These are phyloP conservation scores for Eumaeus atala DNA, from an alignment of 1,140 invertebrate species.

Conservation along the genomic window DNA sequence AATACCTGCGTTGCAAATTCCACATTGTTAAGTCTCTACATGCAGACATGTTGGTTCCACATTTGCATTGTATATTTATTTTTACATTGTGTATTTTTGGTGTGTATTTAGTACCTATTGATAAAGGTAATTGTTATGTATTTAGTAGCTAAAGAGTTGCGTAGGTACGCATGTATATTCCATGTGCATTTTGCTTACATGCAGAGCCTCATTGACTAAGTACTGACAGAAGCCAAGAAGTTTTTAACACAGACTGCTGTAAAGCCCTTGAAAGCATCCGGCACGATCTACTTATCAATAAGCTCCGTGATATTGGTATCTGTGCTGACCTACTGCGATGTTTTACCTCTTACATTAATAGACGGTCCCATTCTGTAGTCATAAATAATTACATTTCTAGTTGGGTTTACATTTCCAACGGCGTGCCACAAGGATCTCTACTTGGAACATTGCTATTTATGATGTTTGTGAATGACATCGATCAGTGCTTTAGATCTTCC, in stretches of 20 bases:
- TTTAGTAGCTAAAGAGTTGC: too few species aligned
- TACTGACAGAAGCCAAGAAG: slow-evolving; percentile 17
- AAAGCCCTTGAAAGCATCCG: slow-evolving; percentile 23
- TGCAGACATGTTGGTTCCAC: too few species aligned
- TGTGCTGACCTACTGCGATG: slow-evolving; percentile 24
- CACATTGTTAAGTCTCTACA: too few species aligned
- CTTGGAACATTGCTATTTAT: slow-evolving; percentile 13
- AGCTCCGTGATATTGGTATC: slow-evolving; percentile 11
- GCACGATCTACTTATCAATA: slow-evolving; percentile 7
- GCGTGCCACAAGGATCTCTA: slow-evolving; percentile 12
- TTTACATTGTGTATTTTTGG: too few species aligned
- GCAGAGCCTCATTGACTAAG: too few species aligned
- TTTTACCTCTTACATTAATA: slow-evolving; percentile 29
- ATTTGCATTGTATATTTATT: too few species aligned
- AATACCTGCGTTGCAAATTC: too few species aligned
- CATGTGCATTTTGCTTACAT: too few species aligned
- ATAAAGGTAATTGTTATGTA: too few species aligned
- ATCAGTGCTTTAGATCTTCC: not conserved
- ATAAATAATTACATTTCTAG: slow-evolving; percentile 11
- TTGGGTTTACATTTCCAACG: slow-evolving; percentile 6
- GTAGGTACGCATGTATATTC: too few species aligned
- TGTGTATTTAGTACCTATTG: too few species aligned
- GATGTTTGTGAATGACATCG: slow-evolving; percentile 17
- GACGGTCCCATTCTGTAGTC: slow-evolving; percentile 9
- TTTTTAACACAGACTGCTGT: slow-evolving; percentile 22